phyloP scores from a whole-genome alignment of 2,888 invertebrate genomes.

The Sthenelais limicola region DNA sequence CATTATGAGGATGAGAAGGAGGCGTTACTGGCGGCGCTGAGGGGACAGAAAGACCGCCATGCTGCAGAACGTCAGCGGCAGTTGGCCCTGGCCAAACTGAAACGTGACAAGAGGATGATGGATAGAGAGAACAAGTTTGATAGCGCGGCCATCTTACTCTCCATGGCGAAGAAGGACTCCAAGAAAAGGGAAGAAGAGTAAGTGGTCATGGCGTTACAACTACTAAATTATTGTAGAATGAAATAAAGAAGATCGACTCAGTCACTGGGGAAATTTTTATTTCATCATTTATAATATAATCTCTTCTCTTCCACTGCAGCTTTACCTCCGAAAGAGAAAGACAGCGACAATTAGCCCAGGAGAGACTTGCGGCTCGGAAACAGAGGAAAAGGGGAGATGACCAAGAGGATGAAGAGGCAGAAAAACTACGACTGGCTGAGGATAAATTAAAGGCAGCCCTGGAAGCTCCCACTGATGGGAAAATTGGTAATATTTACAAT shows the following conservation, averaged over 20 bases:
- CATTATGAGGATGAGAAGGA: constrained; percentile 65
- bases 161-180: constrained; percentile 34
- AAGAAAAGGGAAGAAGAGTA: constrained; percentile 42
- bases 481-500: constrained; percentile 12
- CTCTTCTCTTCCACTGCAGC: constrained; percentile 48
- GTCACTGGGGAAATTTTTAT: background rate
- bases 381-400: constrained; percentile 41
- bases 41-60: constrained; percentile 55
- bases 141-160: constrained; percentile 58
- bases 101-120: constrained; percentile 55
- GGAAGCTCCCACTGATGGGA: background rate
- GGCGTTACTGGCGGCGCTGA: constrained; percentile 57
- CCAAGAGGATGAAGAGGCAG: constrained; percentile 14
- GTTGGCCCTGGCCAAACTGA: constrained; percentile 58
- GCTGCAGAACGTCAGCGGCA: constrained; percentile 58
- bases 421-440: constrained; percentile 31
- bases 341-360: constrained; percentile 59
- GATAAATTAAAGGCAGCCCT: constrained; percentile 10
- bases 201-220: background rate
- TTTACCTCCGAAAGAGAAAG: constrained; percentile 58
- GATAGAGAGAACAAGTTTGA: constrained; percentile 62
- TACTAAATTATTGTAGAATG: background rate
- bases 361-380: constrained; percentile 57
- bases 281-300: background rate
- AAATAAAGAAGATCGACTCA: background rate